Percentiles rank a stretch among this genome's conserved stretches.
Conservation (phyloP, 2,888 invertebrate genomes). For the Diaperis boleti region DNA sequence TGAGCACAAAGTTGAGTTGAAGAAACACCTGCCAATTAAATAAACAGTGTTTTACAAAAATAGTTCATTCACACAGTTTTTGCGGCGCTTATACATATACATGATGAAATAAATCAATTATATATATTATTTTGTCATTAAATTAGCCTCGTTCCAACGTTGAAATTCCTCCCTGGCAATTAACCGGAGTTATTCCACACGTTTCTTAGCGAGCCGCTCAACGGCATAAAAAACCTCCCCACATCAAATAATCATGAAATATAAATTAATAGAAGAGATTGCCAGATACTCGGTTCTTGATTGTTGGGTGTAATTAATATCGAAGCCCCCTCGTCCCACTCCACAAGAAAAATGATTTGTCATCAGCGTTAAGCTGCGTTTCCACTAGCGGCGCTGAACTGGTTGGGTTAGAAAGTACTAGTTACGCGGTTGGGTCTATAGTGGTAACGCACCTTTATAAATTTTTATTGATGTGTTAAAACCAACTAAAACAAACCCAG, state of each 20-base stretch:
- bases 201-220: conserved; percentile 9
- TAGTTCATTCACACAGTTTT: conserved; percentile 32
- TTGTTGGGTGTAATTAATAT: conserved; percentile 37
- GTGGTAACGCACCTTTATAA: no score
- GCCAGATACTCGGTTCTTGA: conserved; percentile 27
- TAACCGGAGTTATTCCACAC: conserved; percentile 31
- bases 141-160: conserved; percentile 34
- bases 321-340: conserved; percentile 12
- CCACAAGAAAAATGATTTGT: conserved; percentile 37
- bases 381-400: no score
- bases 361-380: conserved; percentile 32
- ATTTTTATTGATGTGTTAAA: conserved; percentile 36
- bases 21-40: conserved; percentile 27
- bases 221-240: conserved; percentile 25
- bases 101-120: conserved; percentile 32
- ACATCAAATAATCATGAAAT: conserved; percentile 31
- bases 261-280: conserved; percentile 35
- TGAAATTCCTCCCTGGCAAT: conserved; percentile 33
- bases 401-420: no score
- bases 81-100: conserved; percentile 23
- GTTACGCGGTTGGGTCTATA: no score
- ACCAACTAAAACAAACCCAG: not conserved
- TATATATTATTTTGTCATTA: conserved; percentile 35
- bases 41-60: conserved; percentile 17
- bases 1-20: conserved; percentile 7